Conservation (phyloP, 2,113 vertebrate genomes). For the Corythornis vintsioides region DNA sequence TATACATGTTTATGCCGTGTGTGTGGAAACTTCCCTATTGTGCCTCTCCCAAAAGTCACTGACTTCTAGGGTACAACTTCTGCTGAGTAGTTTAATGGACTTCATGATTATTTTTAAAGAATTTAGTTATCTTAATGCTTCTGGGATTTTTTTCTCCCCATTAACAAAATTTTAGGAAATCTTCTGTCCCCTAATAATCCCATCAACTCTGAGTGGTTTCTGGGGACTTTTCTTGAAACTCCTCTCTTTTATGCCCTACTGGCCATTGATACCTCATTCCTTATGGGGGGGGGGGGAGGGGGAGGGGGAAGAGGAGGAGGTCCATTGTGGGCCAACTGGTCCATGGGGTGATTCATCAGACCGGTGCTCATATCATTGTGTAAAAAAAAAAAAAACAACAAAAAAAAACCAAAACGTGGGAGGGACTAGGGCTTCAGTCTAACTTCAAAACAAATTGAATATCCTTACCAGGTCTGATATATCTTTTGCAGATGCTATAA, state of each 20-base stretch:
- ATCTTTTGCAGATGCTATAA: not conserved
- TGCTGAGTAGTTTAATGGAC: not conserved
- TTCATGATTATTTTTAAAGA: not conserved
- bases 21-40: not conserved
- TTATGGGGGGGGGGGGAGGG: too few relatives aligned
- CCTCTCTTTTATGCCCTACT: not conserved
- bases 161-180: not conserved
- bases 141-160: accelerated
- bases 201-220: not conserved
- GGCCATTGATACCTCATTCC: not conserved
- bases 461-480: not conserved
- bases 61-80: not conserved
- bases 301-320: not conserved
- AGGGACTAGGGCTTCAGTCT: not conserved
- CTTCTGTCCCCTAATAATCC: not conserved
- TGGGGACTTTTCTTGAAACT: not conserved
- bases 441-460: not conserved
- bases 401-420: not conserved
- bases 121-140: not conserved
- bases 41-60: not conserved
- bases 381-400: not conserved
- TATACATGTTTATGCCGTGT: not conserved
- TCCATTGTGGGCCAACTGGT: not conserved
- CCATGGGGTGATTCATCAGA: not conserved
- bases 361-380: not conserved